phyloP scores from a whole-genome alignment of 2,888 invertebrate genomes.

The Diadegma fenestrale region DNA sequence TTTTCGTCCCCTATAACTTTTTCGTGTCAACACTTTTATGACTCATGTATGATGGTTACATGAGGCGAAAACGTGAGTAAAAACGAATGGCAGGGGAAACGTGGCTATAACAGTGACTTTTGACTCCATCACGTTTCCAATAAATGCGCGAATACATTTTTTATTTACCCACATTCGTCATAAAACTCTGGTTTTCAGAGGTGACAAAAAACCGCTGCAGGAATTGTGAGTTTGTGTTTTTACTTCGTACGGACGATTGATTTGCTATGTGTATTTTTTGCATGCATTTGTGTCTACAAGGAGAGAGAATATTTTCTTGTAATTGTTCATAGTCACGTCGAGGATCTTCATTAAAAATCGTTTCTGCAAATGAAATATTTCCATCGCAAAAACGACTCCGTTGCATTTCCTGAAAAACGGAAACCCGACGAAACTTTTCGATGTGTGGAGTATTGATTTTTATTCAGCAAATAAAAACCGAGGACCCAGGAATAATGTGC shows the following conservation, averaged over 20 bases:
- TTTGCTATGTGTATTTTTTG: neutral
- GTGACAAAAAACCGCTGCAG: conserved; percentile 13
- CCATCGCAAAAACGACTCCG: too few relatives aligned
- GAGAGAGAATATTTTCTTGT: neutral
- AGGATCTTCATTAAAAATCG: neutral
- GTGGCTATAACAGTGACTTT: conserved; percentile 53
- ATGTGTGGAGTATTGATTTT: neutral
- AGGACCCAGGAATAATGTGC: neutral
- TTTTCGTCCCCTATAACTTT: conserved; percentile 72
- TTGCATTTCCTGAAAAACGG: too few relatives aligned
- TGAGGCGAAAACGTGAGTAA: conserved; percentile 37
- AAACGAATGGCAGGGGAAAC: conserved; percentile 7
- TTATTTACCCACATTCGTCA: conserved; percentile 47
- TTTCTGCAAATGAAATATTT: too few relatives aligned
- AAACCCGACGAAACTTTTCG: neutral
- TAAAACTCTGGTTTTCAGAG: conserved; percentile 1
- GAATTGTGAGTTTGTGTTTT: conserved; percentile 51
- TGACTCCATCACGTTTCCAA: conserved; percentile 68
- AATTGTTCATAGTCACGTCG: neutral
- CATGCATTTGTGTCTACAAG: neutral
- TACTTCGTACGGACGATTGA: conserved; percentile 2
- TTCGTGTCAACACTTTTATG: conserved; percentile 79
- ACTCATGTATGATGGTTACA: conserved; percentile 62
- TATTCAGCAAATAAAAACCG: too few relatives aligned
- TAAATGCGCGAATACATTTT: conserved; percentile 64